Evolutionary conservation across 2,113 vertebrate species (phyloP).

Genomic region (Ptyas mucosa): DNA sequence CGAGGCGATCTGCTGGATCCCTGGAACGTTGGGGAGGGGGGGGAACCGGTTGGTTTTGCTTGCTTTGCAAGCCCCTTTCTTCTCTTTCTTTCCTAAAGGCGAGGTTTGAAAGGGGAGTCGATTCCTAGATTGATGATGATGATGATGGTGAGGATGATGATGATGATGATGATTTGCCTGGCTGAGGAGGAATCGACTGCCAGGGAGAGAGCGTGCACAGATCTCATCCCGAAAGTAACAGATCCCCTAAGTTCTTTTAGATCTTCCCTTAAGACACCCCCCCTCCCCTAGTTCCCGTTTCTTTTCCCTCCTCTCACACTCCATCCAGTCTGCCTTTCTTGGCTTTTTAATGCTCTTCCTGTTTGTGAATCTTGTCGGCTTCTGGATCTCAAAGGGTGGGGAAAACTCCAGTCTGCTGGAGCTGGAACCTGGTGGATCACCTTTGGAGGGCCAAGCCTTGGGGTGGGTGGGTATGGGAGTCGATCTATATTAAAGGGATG

Average conservation of each 20-base stretch:
- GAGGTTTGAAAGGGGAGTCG: background rate
- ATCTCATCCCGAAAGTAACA: background rate
- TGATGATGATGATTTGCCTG: no score
- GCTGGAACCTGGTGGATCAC: background rate
- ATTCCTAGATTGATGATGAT: background rate
- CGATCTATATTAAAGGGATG: background rate
- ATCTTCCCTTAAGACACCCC: background rate
- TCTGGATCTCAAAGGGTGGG: constrained; percentile 22
- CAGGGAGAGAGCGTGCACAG: background rate
- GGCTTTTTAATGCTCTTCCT: constrained; percentile 22
- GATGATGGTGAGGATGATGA: no score
- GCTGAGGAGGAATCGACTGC: background rate
- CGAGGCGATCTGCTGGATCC: background rate
- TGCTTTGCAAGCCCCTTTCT: background rate
- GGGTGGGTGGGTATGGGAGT: background rate
- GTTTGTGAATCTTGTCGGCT: constrained; percentile 54
- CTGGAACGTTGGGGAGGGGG: background rate
- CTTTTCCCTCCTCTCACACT: background rate
- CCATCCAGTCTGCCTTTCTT: background rate
- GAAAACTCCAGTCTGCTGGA: background rate
- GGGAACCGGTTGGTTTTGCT: no score
- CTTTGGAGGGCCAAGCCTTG: background rate
- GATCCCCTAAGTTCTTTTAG: background rate
- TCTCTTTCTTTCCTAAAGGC: background rate
- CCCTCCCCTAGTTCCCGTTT: background rate